Base-by-base conservation (phyloP, 1,140 invertebrate genomes). In the Heliconius eleuchia region DNA sequence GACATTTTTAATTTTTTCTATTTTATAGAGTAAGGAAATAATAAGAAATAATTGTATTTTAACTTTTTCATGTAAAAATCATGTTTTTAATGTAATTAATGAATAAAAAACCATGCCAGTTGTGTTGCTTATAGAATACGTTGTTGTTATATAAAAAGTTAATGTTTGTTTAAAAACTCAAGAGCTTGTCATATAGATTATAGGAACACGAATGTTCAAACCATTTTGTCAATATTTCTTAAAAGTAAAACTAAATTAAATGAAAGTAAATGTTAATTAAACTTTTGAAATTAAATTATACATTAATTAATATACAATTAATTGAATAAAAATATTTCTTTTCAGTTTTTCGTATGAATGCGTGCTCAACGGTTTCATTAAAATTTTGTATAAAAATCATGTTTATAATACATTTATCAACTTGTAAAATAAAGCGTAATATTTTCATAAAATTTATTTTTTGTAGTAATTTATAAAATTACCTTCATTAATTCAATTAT, bases 151-250 rank as follows among this genome's bases (percentile, higher is more conserved):
- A 71, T 73, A 71, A 74, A 78, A 72, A 57, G 55, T 74, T 42
- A 73, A 71, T 78, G 66, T 81, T 81, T 80, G 66, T 82, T 83
- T 80, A 81, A 83, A 87, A 87, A 86, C 86, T 87, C 85, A 86
- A 86, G 91, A 93, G 91, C 91, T 93, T 93, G 89, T 93, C 89
- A 89, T 90, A 75, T 89, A 91, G 89, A 78, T n/a, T 75, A 66
- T 80, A 83, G 76, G 78, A 82, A 73, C 78, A 77, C 66, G 57
- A 83, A 66, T 66, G 90, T 93, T 93, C 91, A 91, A 93, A 92
- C 87, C 83, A 87, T 91, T 87, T 83, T 89, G 91, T 93, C 91
- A 93, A 93, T 93, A 92, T 86, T 83, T 87, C 80, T 89, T 88
- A 92, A 46, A 78, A 76, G 60, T 83, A 75, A 80, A 77, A 66